Evolutionary conservation across 2,797 vertebrate species (phyloP).

Genomic region (Caiman crocodilus): DNA sequence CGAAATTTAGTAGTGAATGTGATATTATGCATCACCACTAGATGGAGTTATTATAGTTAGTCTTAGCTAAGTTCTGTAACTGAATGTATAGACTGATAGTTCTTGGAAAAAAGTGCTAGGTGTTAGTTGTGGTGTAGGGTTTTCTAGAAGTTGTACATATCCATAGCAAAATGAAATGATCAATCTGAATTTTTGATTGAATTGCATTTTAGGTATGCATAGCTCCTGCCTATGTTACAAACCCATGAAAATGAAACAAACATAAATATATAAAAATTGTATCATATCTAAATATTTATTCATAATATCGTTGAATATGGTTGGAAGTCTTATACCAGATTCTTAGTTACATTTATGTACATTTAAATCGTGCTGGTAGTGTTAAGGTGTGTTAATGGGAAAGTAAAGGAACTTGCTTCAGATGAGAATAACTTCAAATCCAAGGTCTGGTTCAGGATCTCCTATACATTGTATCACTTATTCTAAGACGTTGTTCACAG

Average conservation of each 20-base stretch:
- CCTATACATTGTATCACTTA: neutral
- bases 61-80: neutral
- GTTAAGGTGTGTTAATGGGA: neutral
- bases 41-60: neutral
- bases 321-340: neutral
- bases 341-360: accelerated
- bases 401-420: neutral
- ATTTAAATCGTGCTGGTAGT: neutral
- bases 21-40: accelerated
- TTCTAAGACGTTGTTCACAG: neutral
- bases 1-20: neutral
- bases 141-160: neutral
- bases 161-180: neutral
- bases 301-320: neutral
- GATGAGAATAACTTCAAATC: neutral
- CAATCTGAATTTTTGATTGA: neutral
- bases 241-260: neutral
- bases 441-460: neutral
- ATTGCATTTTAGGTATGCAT: neutral
- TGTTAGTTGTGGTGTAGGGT: neutral
- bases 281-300: too few species aligned
- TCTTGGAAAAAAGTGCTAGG: neutral
- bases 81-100: neutral
- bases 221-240: neutral
- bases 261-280: neutral